Percentiles rank a stretch among this genome's conserved stretches.
phyloP scores from a whole-genome alignment of 2,113 vertebrate species.

The Odobenus rosmarus region DNA sequence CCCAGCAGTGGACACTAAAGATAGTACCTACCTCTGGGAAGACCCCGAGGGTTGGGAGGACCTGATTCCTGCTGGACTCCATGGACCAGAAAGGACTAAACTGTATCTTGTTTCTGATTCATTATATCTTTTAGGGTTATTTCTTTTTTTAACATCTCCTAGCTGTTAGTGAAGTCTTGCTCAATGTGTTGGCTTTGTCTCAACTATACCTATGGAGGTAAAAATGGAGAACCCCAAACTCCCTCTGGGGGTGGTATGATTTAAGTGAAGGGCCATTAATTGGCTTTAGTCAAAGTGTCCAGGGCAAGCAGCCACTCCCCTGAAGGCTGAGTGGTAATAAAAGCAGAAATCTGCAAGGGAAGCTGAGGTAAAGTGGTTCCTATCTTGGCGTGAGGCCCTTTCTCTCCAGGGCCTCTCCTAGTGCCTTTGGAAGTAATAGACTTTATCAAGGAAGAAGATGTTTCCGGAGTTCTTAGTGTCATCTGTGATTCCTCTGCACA shows the following conservation, averaged over 20 bases:
- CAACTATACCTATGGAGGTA: not conserved
- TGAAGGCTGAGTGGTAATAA: not conserved
- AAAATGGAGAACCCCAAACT: not conserved
- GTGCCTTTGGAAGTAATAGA: not conserved
- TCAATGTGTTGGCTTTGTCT: not conserved
- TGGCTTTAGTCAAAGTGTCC: not conserved
- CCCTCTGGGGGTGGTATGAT: not conserved
- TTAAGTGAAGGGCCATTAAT: not conserved
- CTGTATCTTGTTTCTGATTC: not conserved
- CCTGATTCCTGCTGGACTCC: not conserved
- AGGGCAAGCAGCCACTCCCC: not conserved
- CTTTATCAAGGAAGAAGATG: not conserved
- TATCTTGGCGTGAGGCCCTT: not conserved
- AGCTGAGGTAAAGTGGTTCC: not conserved
- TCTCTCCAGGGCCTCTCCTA: not conserved
- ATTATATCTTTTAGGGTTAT: not conserved
- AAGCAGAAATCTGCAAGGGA: not conserved
- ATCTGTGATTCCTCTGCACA: not conserved
- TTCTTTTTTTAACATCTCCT: not conserved
- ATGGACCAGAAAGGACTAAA: not conserved
- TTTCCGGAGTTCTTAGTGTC: not conserved
- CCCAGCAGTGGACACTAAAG: not conserved
- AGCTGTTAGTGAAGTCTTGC: not conserved
- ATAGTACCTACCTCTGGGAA: not conserved
- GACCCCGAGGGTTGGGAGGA: not conserved